Evolutionary conservation across 2,888 invertebrate genomes (phyloP).

Genomic region (Sinelater perroti): DNA sequence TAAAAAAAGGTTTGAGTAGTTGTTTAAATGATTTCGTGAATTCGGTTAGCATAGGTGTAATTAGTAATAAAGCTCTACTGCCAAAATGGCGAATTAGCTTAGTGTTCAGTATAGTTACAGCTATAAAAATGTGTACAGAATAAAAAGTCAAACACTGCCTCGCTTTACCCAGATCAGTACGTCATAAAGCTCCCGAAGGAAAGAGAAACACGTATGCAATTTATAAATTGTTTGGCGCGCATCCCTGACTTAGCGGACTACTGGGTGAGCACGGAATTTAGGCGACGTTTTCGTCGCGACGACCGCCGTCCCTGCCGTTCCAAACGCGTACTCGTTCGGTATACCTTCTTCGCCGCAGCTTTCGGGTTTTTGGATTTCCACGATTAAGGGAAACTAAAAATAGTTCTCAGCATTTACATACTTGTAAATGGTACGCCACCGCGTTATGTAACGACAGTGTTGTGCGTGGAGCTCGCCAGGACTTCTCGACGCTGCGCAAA

Average conservation of each 20-base stretch:
- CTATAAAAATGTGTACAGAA: constrained; percentile 19
- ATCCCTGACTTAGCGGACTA: constrained; percentile 50
- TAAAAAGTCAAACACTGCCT: constrained; percentile 14
- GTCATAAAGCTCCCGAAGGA: constrained; percentile 27
- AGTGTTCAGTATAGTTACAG: too few species aligned
- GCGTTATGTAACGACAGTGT: constrained; percentile 32
- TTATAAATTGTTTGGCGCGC: constrained; percentile 49
- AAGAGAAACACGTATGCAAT: constrained; percentile 42
- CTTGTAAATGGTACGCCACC: constrained; percentile 12
- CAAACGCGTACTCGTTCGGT: constrained; percentile 19
- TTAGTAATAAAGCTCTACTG: too few species aligned
- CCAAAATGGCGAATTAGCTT: too few species aligned
- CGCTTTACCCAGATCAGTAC: constrained; percentile 16
- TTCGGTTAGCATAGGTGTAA: too few species aligned
- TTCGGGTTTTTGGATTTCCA: constrained; percentile 17
- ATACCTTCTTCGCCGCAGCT: constrained; percentile 21
- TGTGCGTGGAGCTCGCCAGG: constrained; percentile 18
- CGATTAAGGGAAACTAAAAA: constrained; percentile 29
- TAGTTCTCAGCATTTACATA: constrained; percentile 22
- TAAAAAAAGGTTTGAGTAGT: too few species aligned
- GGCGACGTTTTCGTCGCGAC: constrained; percentile 26
- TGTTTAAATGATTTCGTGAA: too few species aligned
- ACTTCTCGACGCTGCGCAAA: constrained; percentile 13
- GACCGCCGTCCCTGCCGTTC: constrained; percentile 18
- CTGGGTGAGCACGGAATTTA: constrained; percentile 36